Evolutionary conservation across 1,140 invertebrate species (phyloP).

Genomic region (Colletes gigas): DNA sequence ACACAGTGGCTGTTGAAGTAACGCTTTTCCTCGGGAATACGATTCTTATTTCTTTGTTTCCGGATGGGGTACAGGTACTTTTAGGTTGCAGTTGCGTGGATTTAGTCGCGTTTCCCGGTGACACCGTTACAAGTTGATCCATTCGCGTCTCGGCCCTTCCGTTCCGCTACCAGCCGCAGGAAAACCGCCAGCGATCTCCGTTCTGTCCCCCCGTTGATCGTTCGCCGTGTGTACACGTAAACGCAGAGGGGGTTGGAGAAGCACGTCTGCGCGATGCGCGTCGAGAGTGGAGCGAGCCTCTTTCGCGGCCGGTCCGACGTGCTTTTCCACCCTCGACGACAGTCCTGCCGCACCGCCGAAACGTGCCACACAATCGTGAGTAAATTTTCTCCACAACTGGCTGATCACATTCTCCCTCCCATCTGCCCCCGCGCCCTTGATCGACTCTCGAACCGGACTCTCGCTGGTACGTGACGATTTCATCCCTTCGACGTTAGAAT

Average conservation of each 20-base stretch:
- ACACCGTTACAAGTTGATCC: slow-evolving; percentile 24
- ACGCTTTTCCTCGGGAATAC: no score
- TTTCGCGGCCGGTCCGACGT: slow-evolving; percentile 64
- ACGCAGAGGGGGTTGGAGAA: slow-evolving; percentile 42
- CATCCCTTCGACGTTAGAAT: not conserved
- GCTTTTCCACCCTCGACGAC: slow-evolving; percentile 72
- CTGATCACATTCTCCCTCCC: slow-evolving; percentile 42
- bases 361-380: slow-evolving; percentile 80
- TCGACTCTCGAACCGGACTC: slow-evolving; percentile 5
- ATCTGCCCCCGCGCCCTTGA: not conserved
- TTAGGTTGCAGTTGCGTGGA: not conserved
- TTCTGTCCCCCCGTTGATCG: slow-evolving; percentile 18
- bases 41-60: not conserved
- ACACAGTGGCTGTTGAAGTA: no score
- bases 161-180: slow-evolving; percentile 31
- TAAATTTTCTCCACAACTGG: slow-evolving; percentile 66
- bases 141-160: slow-evolving; percentile 27
- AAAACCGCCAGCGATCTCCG: slow-evolving; percentile 40
- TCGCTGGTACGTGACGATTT: not conserved
- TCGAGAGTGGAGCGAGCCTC: slow-evolving; percentile 45
- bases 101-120: slow-evolving; percentile 11
- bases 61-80: no score
- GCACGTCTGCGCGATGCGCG: slow-evolving; percentile 67
- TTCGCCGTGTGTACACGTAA: slow-evolving; percentile 46
- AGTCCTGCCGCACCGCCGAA: slow-evolving; percentile 80